Evolutionary conservation across 2,797 vertebrate species (phyloP).

Genomic region (Manis crassicaudata): DNA sequence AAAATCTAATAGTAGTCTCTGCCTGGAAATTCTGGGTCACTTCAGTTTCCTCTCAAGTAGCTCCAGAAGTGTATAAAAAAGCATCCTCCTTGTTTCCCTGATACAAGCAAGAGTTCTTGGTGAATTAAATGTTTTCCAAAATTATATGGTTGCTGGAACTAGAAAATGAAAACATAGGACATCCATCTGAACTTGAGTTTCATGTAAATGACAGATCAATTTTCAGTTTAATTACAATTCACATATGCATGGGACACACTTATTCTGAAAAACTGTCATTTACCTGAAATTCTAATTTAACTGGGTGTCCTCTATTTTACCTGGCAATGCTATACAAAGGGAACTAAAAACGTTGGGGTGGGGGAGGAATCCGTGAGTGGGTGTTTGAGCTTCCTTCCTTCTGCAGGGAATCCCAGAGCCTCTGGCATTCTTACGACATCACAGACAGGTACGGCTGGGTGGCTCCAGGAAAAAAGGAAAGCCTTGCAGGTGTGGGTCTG

Average conservation of each 20-base stretch:
- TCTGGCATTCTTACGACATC: not conserved
- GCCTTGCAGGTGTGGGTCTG: slow-evolving; percentile 46
- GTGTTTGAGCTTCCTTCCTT: not conserved
- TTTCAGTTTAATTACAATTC: not conserved
- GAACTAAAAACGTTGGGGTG: not conserved
- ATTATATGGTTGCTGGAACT: not conserved
- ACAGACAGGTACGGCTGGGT: not conserved
- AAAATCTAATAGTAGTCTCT: not conserved
- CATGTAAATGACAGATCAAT: not conserved
- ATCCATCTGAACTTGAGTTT: not conserved
- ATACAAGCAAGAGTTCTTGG: not conserved
- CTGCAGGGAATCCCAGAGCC: not conserved
- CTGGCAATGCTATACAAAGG: slow-evolving; percentile 12
- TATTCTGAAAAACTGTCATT: not conserved
- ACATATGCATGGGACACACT: not conserved
- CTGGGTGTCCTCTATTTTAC: not conserved
- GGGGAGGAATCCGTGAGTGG: not conserved
- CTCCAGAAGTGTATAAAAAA: not conserved
- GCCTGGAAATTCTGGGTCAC: not conserved
- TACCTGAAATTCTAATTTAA: slow-evolving; percentile 18
- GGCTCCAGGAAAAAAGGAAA: not conserved
- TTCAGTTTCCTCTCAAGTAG: not conserved
- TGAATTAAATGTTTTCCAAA: slow-evolving; percentile 6
- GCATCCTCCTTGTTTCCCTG: not conserved
- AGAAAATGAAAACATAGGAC: not conserved